Evolutionary conservation across 2,888 invertebrate genomes (phyloP), one percentile per base, ranked within the genome.

Genomic region (Nomada ferruginata): DNA sequence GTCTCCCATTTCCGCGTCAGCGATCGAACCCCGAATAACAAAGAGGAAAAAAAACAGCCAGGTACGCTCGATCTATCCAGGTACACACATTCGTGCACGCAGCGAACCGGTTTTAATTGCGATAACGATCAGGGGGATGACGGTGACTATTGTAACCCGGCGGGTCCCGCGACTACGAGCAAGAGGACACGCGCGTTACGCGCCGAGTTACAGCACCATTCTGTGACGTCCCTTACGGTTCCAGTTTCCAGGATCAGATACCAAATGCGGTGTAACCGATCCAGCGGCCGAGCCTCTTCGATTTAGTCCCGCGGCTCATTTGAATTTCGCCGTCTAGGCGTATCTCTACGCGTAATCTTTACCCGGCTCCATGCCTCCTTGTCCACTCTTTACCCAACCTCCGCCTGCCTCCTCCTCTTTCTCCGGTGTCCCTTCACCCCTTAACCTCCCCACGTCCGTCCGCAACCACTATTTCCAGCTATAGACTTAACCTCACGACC

Each of bases 181-280:
- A 59, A 36, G 20, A 74, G 71, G 50, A 82, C 81, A 84, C 81
- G 85, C 85, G 85, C 70, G 83, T 80, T 83, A 82, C 79, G 78
- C 82, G 77, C 78, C 83, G 73, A 82, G 77, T 82, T 79, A 78
- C 85, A 79, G 82, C 78, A 76, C 85, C 85, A 85, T 76, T 77
- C 71, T 61, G 81, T 82, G 82, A 82, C 85, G 85, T 76, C 79
- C 52, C 77, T 76, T 76, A 79, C 75, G 85, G 85, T 85, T 86
- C 85, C 85, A 86, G 85, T 86, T 86, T 86, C 85, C 85, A 85
- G 71, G 85, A 89, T 89, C 89, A 89, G 89, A 89, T 89, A 89
- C 85, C 80, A 65, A 85, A 85, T 72, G 88, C 83, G 88, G 87
- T 88, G 91, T 90, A 91, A 91, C 91, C 89, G 91, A 91, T 91